A percentile compares a stretch with the other conserved stretches of the same genome.
These are phyloP conservation scores for Zaprionus taronus DNA, from an alignment of 1,140 invertebrate species.

Conservation along the genomic window DNA sequence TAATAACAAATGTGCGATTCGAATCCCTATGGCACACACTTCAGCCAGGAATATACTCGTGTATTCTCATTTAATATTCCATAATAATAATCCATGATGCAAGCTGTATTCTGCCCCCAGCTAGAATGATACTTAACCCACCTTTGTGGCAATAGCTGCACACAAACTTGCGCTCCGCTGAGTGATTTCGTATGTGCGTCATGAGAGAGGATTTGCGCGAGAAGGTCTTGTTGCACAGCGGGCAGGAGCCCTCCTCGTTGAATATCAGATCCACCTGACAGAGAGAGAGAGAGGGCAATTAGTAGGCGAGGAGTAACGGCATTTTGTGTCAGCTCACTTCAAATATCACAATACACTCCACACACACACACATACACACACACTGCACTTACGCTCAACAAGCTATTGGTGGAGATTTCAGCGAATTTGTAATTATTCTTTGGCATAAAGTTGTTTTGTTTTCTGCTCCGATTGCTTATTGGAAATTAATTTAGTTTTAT, in stretches of 20 bases:
- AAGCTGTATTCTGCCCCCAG: too few species aligned
- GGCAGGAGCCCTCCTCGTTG: constrained; percentile 85
- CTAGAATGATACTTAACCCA: constrained; percentile 48
- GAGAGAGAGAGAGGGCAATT: constrained; percentile 9
- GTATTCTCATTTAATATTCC: too few species aligned
- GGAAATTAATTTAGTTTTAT: constrained; percentile 42
- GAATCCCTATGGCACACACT: too few species aligned
- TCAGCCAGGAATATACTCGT: too few species aligned
- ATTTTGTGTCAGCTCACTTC: constrained; percentile 18
- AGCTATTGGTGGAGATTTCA: constrained; percentile 64
- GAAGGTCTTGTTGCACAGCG: constrained; percentile 87
- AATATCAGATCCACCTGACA: constrained; percentile 83
- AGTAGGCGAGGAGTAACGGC: neutral
- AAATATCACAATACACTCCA: constrained; percentile 26
- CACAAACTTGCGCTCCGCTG: constrained; percentile 86
- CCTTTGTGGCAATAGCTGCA: constrained; percentile 87
- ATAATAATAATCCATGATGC: too few species aligned
- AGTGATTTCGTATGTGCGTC: constrained; percentile 87
- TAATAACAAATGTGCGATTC: too few species aligned
- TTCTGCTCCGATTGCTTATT: constrained; percentile 63
- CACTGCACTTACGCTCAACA: constrained; percentile 70
- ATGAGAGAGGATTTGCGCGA: constrained; percentile 86
- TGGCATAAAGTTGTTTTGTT: constrained; percentile 4
- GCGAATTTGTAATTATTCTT: constrained; percentile 47
- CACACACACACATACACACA: constrained; percentile 16